Base-by-base conservation (phyloP, 2,113 vertebrate genomes). In the Prunella himalayana region DNA sequence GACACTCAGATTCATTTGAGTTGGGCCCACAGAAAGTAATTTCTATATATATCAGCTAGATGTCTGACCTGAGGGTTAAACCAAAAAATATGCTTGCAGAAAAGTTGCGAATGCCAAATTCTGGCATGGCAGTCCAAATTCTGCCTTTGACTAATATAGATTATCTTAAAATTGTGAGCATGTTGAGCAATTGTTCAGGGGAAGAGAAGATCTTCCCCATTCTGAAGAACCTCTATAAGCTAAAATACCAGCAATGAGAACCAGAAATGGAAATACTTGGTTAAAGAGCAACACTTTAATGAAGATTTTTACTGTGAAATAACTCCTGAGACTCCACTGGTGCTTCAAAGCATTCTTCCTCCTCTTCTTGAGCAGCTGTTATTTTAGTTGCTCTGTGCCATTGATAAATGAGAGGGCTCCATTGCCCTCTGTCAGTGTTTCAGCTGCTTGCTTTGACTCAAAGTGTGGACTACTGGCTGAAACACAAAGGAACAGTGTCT, bases 11-110 rank as follows among this genome's bases (percentile, higher is more conserved):
- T 95, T 95, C 28, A 18, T 91, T 97, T 89, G 75, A 73, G 13
- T 54, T 81, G 71, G 44, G 75, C 78, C 88, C 64, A 57, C 70
- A 81, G 73, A 94, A 95, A 94, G 28, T 72, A 2, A 49, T 83
- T 96, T 95, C 86, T 94, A 80, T 93, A 94, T 94, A 76, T 95
- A 94, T 95, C 94, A 81, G 33, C 41, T 90, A 82, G 57, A 94
- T 83, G 77, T 82, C 73, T 95, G 91, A 83, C 83, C 90, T 94
- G 77, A 82, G 47, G 82, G 80, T 95, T 94, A 92, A 91, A 89
- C 78, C 59, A 84, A 78, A 95, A 91, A 88, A 80, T 72, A 50
- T 57, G 53, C 49, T 95, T 90, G 53, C 56, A 75, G 42, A 61
- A 80, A 64, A 80, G 65, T 68, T 96, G 86, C 2, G 0, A 93